phyloP scores from a whole-genome alignment of 2,113 vertebrate genomes.

The Mesitornis unicolor region DNA sequence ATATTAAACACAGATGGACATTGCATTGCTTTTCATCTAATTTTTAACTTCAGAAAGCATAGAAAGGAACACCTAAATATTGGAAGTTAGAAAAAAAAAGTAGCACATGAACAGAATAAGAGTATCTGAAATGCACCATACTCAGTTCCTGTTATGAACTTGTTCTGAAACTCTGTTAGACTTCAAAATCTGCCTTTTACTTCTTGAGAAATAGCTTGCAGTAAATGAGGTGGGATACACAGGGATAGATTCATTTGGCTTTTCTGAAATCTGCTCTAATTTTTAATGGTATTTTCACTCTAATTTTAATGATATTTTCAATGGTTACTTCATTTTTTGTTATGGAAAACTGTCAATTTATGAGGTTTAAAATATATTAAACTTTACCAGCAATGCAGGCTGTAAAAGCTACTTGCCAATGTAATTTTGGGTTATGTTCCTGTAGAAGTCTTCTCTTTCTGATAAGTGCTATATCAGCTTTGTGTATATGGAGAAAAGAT shows the following conservation, averaged over 20 bases:
- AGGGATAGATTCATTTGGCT: background rate
- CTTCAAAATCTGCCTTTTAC: background rate
- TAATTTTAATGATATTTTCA: background rate
- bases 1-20: background rate
- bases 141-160: background rate
- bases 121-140: background rate
- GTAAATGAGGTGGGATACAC: background rate
- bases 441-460: background rate
- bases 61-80: background rate
- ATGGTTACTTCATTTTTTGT: background rate
- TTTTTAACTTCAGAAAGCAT: background rate
- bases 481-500: background rate
- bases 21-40: background rate
- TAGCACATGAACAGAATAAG: background rate
- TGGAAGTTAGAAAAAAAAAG: background rate
- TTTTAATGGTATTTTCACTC: background rate
- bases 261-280: background rate
- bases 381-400: background rate
- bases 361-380: background rate
- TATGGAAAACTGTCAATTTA: background rate
- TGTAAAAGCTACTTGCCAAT: background rate
- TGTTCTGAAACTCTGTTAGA: background rate
- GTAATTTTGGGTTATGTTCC: background rate
- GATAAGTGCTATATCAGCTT: background rate
- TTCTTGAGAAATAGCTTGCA: background rate